Evolutionary conservation across 1,140 invertebrate genomes (phyloP).

Genomic region (Drosophila sp.): DNA sequence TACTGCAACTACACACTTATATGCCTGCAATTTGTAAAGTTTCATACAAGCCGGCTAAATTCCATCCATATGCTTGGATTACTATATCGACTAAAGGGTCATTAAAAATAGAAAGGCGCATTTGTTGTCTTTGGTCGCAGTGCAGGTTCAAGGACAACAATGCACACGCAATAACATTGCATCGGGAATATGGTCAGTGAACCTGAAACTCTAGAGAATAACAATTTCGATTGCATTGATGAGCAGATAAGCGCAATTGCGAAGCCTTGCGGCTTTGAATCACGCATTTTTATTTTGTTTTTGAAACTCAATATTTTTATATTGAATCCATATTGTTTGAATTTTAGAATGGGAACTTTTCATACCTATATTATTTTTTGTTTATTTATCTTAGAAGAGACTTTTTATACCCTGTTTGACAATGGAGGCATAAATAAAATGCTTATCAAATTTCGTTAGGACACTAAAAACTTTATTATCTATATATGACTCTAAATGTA

Average conservation of each 20-base stretch:
- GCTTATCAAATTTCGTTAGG: too few species aligned
- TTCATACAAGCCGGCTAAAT: not conserved
- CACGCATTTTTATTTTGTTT: too few species aligned
- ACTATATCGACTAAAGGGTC: not conserved
- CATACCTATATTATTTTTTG: too few species aligned
- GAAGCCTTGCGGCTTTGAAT: too few species aligned
- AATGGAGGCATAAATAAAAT: too few species aligned
- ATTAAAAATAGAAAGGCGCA: not conserved
- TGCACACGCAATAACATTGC: conserved; percentile 2
- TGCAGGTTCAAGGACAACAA: conserved; percentile 12
- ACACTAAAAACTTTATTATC: too few species aligned
- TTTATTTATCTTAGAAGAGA: too few species aligned
- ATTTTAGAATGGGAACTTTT: too few species aligned
- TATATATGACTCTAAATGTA: too few species aligned
- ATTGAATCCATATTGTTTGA: too few species aligned
- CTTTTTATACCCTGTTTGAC: too few species aligned
- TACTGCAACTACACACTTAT: not conserved
- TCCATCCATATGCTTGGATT: not conserved
- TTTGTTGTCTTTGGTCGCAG: conserved; percentile 4
- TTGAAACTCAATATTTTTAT: too few species aligned
- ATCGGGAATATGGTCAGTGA: not conserved
- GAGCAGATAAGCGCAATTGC: not conserved
- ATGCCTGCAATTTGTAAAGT: not conserved
- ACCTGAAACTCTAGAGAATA: conserved; percentile 5
- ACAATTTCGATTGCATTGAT: not conserved